Conservation (phyloP, 1,140 invertebrate species). For the Dinothrombium tinctorium region DNA sequence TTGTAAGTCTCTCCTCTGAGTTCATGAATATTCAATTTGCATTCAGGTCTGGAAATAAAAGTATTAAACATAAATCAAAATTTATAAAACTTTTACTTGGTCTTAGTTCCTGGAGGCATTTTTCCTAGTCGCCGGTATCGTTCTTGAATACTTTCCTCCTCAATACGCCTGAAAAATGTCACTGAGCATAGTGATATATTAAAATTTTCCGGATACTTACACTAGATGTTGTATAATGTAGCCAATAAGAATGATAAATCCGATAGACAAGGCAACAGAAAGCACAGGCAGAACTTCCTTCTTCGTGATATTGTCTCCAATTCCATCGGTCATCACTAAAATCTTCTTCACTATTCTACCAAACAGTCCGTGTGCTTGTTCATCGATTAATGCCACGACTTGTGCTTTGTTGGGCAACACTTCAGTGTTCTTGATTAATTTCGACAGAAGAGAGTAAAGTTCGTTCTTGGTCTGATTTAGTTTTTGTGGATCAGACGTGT, state of each 20-base stretch:
- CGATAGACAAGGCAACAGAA: slow-evolving; percentile 53
- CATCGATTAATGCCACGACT: slow-evolving; percentile 26
- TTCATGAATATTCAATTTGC: slow-evolving; percentile 53
- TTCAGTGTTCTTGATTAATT: slow-evolving; percentile 42
- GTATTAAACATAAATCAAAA: not conserved
- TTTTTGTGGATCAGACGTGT: slow-evolving; percentile 20
- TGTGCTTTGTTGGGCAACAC: slow-evolving; percentile 22
- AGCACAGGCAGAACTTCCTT: slow-evolving; percentile 54
- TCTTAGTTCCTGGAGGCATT: slow-evolving; percentile 13
- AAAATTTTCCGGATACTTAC: slow-evolving; percentile 27
- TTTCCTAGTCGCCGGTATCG: slow-evolving; percentile 17
- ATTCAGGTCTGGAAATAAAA: slow-evolving; percentile 10
- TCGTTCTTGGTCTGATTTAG: slow-evolving; percentile 45
- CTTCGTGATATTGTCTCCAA: slow-evolving; percentile 41
- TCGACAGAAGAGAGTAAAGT: slow-evolving; percentile 42
- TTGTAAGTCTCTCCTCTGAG: slow-evolving; percentile 82
- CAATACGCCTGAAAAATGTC: slow-evolving; percentile 31
- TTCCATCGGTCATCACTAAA: slow-evolving; percentile 40
- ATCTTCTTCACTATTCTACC: slow-evolving; percentile 39
- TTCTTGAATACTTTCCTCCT: slow-evolving; percentile 48
- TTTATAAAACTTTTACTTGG: slow-evolving; percentile 1
- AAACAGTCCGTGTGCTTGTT: slow-evolving; percentile 44
- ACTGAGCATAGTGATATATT: not conserved
- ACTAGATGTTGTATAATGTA: slow-evolving; percentile 73
- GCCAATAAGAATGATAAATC: slow-evolving; percentile 50